Conservation (phyloP, 1,140 invertebrate species). For the Drosophila santomea region DNA sequence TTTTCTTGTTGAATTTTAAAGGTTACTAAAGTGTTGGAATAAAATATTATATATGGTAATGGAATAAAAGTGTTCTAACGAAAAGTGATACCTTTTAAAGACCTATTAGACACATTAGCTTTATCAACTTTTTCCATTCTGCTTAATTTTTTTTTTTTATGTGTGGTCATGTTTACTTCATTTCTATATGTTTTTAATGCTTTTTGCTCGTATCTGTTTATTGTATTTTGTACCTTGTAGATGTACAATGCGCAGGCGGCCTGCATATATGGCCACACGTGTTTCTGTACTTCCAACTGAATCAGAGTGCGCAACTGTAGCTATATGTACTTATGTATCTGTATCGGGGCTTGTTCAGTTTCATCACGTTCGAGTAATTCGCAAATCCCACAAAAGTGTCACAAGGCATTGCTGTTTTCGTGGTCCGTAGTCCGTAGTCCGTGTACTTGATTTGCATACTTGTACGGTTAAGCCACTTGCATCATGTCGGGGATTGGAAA, state of each 20-base stretch:
- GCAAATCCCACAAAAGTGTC: constrained; percentile 46
- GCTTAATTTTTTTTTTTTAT: neutral
- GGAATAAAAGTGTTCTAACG: too few relatives aligned
- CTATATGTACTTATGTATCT: constrained; percentile 17
- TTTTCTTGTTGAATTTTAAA: too few relatives aligned
- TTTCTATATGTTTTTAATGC: constrained; percentile 11
- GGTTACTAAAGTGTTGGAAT: too few relatives aligned
- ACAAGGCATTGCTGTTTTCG: constrained; percentile 32
- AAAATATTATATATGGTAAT: too few relatives aligned
- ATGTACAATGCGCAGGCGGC: constrained; percentile 69
- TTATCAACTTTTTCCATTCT: too few relatives aligned
- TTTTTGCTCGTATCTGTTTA: neutral
- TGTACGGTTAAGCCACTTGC: constrained; percentile 27
- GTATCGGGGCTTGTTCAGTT: constrained; percentile 45
- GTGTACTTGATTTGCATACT: constrained; percentile 55
- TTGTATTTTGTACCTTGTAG: constrained; percentile 44
- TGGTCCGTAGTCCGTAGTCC: constrained; percentile 21
- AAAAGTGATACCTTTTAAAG: too few relatives aligned
- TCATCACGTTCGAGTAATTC: constrained; percentile 56
- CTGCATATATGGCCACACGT: constrained; percentile 43
- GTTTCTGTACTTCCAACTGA: constrained; percentile 23
- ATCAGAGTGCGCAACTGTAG: constrained; percentile 19
- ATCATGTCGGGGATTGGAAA: constrained; percentile 39
- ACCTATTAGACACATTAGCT: too few relatives aligned
- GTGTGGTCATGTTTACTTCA: neutral